Conservation (phyloP, 2,113 vertebrate species). For the Cheirogaleus medius region DNA sequence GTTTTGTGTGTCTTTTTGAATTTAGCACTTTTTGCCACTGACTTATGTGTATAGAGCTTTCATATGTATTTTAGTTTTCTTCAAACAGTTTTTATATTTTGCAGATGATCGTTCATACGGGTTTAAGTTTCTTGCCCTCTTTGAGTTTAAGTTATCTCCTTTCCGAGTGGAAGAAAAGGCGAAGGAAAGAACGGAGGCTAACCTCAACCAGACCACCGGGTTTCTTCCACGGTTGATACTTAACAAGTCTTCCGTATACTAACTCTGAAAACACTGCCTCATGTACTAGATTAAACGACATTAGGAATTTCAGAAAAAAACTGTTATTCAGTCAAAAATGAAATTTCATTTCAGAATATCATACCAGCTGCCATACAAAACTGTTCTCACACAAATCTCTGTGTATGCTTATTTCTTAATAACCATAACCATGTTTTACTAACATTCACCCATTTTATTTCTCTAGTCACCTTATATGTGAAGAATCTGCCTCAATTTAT, state of each 20-base stretch:
- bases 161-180: conserved; percentile 28
- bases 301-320: background rate
- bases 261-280: background rate
- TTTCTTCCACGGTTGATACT: background rate
- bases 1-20: background rate
- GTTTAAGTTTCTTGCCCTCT: conserved; percentile 47
- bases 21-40: background rate
- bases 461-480: background rate
- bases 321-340: background rate
- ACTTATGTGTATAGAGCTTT: background rate
- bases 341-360: background rate
- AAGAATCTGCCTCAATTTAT: background rate
- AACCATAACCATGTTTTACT: background rate
- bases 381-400: background rate
- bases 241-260: background rate
- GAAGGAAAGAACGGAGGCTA: background rate
- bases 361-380: background rate
- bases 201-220: background rate
- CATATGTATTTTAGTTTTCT: conserved; percentile 1
- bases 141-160: conserved; percentile 12
- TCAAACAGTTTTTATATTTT: conserved; percentile 38
- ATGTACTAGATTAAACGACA: background rate
- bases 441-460: background rate
- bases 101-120: conserved; percentile 40
- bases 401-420: background rate